These are phyloP conservation scores for Argyra leucocephala DNA, from an alignment of 2,888 invertebrate genomes.

Conservation along the genomic window DNA sequence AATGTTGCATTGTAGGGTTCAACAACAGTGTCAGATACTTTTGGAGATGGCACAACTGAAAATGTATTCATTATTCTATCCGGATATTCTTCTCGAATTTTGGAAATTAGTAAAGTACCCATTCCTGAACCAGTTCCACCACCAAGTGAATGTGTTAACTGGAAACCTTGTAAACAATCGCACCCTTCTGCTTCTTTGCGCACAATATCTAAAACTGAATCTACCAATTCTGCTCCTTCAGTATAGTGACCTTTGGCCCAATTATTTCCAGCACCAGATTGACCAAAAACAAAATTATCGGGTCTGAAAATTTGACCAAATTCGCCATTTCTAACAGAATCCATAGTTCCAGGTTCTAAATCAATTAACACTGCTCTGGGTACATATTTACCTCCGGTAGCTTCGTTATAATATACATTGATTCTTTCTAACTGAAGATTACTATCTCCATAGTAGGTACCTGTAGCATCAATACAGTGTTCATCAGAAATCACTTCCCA, in stretches of 20 bases:
- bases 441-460: conserved; percentile 81
- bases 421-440: conserved; percentile 89
- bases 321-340: conserved; percentile 87
- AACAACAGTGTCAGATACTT: conserved; percentile 53
- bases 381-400: conserved; percentile 87
- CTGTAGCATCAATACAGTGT: conserved; percentile 87
- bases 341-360: conserved; percentile 95
- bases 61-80: conserved; percentile 81
- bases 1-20: conserved; percentile 87
- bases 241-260: conserved; percentile 92
- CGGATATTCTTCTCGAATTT: conserved; percentile 81
- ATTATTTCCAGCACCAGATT: conserved; percentile 76
- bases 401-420: conserved; percentile 93
- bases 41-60: conserved; percentile 75
- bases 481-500: conserved; percentile 96
- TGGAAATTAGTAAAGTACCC: conserved; percentile 78
- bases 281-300: conserved; percentile 91
- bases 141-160: conserved; percentile 72
- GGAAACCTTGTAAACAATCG: conserved; percentile 79
- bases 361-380: conserved; percentile 89
- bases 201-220: conserved; percentile 74
- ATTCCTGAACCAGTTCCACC: conserved; percentile 84
- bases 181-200: conserved; percentile 81
- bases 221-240: conserved; percentile 80
- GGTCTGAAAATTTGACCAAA: conserved; percentile 91